phyloP scores from a whole-genome alignment of 2,888 invertebrate species.

The Cheiracanthium punctorium region DNA sequence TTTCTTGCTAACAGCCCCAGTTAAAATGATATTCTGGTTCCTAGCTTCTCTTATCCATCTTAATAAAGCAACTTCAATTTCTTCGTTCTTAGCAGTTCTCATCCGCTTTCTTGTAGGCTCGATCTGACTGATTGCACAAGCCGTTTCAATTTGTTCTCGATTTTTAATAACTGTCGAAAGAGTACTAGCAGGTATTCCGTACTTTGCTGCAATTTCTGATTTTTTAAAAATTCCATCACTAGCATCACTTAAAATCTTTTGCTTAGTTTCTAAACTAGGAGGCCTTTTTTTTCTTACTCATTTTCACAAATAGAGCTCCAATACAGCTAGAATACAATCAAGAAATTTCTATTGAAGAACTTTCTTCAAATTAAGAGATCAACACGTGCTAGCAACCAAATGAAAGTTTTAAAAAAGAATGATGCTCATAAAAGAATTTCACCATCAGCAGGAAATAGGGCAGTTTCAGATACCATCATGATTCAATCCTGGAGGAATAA shows the following conservation, averaged over 20 bases:
- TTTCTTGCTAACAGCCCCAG: not conserved
- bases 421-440: too few relatives aligned
- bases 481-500: too few relatives aligned
- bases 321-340: too few relatives aligned
- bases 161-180: constrained; percentile 13
- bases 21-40: not conserved
- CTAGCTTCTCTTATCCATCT: not conserved
- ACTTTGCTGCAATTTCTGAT: not conserved
- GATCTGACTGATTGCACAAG: not conserved
- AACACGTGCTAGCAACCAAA: too few relatives aligned
- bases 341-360: too few relatives aligned
- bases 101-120: constrained; percentile 2
- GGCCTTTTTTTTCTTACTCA: not conserved
- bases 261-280: not conserved
- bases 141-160: constrained; percentile 2
- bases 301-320: not conserved
- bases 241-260: not conserved
- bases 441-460: too few relatives aligned
- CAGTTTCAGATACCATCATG: too few relatives aligned
- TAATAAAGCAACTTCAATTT: constrained; percentile 3
- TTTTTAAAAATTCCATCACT: not conserved
- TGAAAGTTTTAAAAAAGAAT: too few relatives aligned
- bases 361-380: too few relatives aligned
- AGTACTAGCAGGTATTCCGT: not conserved
- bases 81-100: constrained; percentile 13